Base-by-base conservation (phyloP, 2,113 vertebrate species). In the Cottus gobio region DNA sequence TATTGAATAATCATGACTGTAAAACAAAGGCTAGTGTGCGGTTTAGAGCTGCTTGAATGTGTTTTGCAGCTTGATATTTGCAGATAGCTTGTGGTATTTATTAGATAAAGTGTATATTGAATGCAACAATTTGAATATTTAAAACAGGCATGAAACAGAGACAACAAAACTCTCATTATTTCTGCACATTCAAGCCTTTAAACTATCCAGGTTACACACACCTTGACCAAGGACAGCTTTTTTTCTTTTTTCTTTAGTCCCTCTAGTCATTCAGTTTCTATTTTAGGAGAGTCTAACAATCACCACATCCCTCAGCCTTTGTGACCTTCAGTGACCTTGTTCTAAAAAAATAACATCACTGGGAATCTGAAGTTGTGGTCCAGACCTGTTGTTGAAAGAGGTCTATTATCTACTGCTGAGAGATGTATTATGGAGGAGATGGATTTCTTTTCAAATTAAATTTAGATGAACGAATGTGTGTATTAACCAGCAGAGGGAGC, bases 401-500 rank as follows among this genome's bases (percentile, higher is more conserved):
- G 4, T 54, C 28, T 46, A 10, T 34, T 44, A 42, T 80, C 46
- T 34, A 20, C 58, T 36, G 64, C 18, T 5, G 10, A 76, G 58
- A 70, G 37, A 50, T 9, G 13, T 57, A 28, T 74, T 1, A 70
- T 20, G 22, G 44, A 46, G 44, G 16, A n/a, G 12, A 31, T 22
- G 15, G 10, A 26, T 36, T 82, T 36, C 3, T 63, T 28, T 62
- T 31, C 7, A 39, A 71, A 68, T 75, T 36, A 60, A 67, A 62
- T 80, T 52, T 22, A 65, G 37, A 78, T 77, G 42, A 74, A 78
- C 72, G 15, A 31, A 30, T 74, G 0, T 76, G 48, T 28, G 66
- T 26, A 12, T 79, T 37, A 61, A 52, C 93, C 93, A 92, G 93
- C 80, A 93, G 93, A 92, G 89, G 93, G 90, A 82, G 91, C 86